phyloP scores from a whole-genome alignment of 2,113 vertebrate species.

The Oreochromis spilurus region DNA sequence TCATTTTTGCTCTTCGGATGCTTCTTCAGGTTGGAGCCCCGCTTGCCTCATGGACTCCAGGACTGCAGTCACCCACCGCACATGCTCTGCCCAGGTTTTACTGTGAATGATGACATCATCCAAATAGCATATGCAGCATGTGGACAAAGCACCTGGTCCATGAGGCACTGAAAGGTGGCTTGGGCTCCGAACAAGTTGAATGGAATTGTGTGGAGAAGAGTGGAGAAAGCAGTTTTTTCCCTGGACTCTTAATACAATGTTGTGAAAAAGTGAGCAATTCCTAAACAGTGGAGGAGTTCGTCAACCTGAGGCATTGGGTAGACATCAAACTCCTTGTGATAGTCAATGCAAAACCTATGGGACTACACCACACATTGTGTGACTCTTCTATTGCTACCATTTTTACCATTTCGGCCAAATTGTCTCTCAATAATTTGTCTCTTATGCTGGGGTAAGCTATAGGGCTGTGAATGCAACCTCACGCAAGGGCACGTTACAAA shows the following conservation, averaged over 20 bases:
- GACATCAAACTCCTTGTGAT: background rate
- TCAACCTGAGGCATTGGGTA: rapidly evolving
- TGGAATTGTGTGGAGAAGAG: background rate
- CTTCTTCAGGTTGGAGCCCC: rapidly evolving
- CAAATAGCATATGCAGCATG: rapidly evolving
- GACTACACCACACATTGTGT: rapidly evolving
- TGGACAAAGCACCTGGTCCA: background rate
- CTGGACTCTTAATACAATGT: background rate
- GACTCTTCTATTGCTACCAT: background rate
- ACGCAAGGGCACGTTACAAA: rapidly evolving
- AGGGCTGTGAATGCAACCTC: background rate
- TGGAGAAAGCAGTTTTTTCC: background rate
- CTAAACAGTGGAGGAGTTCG: background rate
- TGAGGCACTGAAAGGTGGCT: background rate
- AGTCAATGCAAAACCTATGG: background rate
- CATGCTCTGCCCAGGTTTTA: background rate
- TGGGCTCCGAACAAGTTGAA: background rate
- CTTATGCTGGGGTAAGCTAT: rapidly evolving
- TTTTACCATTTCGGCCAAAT: background rate
- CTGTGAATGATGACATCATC: background rate
- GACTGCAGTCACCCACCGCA: rapidly evolving
- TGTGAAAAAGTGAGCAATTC: background rate
- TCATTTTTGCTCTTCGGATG: rapidly evolving
- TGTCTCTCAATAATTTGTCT: background rate
- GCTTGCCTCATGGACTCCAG: rapidly evolving